These are phyloP conservation scores for Mionectes macconnelli DNA, from an alignment of 2,113 vertebrate genomes.

Conservation along the genomic window DNA sequence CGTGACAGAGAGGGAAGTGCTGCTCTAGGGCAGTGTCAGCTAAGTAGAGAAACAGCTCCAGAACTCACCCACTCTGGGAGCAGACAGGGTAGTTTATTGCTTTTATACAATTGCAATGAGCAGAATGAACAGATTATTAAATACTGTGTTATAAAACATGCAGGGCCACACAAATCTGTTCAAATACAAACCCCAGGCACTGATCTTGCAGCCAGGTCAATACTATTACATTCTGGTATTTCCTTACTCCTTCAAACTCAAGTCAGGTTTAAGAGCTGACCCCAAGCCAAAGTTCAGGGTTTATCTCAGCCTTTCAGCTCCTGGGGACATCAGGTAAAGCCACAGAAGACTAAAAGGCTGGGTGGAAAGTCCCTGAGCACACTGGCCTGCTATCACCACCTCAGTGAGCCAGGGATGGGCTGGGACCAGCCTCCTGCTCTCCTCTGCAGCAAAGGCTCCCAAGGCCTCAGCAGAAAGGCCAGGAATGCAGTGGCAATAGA, in stretches of 20 bases:
- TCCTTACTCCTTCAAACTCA: not conserved
- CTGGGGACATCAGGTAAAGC: not conserved
- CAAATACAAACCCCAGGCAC: not conserved
- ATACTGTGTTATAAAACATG: not conserved
- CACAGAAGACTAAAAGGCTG: not conserved
- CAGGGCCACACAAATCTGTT: not conserved
- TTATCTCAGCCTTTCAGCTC: not conserved
- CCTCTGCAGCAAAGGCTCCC: not conserved
- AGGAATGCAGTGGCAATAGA: not conserved
- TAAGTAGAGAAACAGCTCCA: not conserved
- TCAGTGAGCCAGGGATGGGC: not conserved
- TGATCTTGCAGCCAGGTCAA: not conserved
- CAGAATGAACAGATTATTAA: not conserved
- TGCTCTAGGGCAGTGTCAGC: not conserved
- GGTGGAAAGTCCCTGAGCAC: not conserved
- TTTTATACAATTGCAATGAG: not conserved
- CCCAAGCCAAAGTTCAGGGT: not conserved
- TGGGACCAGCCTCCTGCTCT: not conserved
- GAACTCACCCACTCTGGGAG: not conserved
- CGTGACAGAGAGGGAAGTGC: fast-evolving
- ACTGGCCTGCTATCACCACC: fast-evolving
- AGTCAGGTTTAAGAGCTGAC: not conserved
- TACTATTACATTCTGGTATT: not conserved
- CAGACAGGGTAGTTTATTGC: not conserved
- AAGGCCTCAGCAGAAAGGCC: not conserved